These are phyloP conservation scores for Cancer borealis DNA, from an alignment of 2,888 invertebrate genomes.

Conservation along the genomic window DNA sequence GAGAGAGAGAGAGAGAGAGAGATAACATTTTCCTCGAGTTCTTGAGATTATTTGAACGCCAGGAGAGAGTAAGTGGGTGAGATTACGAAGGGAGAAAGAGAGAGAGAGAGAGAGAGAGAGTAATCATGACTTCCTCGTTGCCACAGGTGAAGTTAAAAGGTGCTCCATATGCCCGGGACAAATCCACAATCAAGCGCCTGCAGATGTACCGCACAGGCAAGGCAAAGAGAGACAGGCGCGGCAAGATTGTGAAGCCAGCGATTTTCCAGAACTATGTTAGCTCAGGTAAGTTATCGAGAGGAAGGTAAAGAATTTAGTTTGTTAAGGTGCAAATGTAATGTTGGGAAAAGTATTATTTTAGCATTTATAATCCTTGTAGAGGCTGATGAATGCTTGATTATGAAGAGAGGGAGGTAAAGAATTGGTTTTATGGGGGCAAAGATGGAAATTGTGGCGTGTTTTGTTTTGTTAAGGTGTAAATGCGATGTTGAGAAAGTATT, in stretches of 20 bases:
- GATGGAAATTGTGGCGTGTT: too few relatives aligned
- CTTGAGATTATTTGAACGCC: not conserved
- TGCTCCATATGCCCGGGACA: conserved; percentile 91
- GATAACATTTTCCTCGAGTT: not conserved
- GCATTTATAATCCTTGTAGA: not conserved
- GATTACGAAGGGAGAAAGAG: conserved; percentile 49
- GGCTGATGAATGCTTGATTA: too few relatives aligned
- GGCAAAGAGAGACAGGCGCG: conserved; percentile 90
- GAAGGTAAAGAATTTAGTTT: not conserved
- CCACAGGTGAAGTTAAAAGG: conserved; percentile 86
- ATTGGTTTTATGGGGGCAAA: too few relatives aligned
- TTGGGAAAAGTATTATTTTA: too few relatives aligned
- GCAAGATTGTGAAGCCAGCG: conserved; percentile 95
- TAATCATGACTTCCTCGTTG: not conserved
- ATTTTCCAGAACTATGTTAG: conserved; percentile 95
- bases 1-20: conserved; percentile 1
- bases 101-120: not conserved
- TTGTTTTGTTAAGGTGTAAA: too few relatives aligned
- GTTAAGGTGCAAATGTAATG: too few relatives aligned
- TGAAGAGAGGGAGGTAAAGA: too few relatives aligned
- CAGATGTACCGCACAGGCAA: conserved; percentile 99
- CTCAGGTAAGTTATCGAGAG: conserved; percentile 84
- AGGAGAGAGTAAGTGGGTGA: not conserved
- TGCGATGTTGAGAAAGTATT: too few relatives aligned
- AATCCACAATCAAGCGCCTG: conserved; percentile 95